Evolutionary conservation across 2,797 vertebrate genomes (phyloP).

Genomic region (Dallia pectoralis): DNA sequence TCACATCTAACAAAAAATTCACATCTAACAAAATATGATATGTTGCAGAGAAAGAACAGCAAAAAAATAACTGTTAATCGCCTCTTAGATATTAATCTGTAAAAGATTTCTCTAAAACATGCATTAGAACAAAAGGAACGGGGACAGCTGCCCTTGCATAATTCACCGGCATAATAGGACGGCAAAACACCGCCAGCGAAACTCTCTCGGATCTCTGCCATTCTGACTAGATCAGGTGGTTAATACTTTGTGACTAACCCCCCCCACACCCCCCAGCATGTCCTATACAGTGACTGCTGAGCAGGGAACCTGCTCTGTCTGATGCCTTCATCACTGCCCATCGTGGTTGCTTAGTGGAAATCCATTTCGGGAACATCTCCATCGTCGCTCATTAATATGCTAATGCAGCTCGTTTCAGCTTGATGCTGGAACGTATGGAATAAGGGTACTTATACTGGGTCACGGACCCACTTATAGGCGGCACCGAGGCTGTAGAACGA

Average conservation of each 20-base stretch:
- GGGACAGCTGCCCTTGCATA: not conserved
- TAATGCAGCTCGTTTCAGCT: conserved; percentile 63
- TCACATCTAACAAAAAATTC: not conserved
- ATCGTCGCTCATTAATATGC: conserved; percentile 72
- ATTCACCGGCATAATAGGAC: too few relatives aligned
- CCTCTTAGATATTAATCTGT: not conserved
- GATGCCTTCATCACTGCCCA: conserved; percentile 41
- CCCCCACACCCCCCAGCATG: conserved; percentile 47
- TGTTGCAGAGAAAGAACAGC: conserved; percentile 12
- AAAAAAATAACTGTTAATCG: not conserved
- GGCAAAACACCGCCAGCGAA: not conserved
- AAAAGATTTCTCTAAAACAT: not conserved
- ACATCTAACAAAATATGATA: not conserved
- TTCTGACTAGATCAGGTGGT: too few relatives aligned
- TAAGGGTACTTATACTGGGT: conserved; percentile 50
- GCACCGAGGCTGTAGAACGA: not conserved
- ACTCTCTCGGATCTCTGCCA: conserved; percentile 6
- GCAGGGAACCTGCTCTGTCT: conserved; percentile 39
- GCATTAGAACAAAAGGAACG: not conserved
- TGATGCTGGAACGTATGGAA: conserved; percentile 64
- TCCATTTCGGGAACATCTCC: conserved; percentile 62
- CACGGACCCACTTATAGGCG: too few relatives aligned
- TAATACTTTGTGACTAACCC: too few relatives aligned
- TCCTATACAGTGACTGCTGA: conserved; percentile 47
- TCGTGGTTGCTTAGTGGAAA: conserved; percentile 42